Evolutionary conservation across 1,140 invertebrate genomes (phyloP).

Genomic region (Bombus fervidus): DNA sequence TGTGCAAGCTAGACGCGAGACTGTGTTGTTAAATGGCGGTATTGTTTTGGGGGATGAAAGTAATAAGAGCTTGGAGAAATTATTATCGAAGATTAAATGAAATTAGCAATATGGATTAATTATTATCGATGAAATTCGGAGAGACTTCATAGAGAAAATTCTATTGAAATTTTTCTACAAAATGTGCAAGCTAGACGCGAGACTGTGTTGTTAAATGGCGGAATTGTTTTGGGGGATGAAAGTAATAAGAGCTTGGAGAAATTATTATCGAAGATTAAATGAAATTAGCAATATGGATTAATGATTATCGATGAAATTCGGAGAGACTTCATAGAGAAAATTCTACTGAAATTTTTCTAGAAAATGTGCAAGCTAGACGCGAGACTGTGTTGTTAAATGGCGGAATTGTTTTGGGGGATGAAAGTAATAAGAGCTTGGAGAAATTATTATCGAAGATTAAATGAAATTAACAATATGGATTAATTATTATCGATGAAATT

Average conservation of each 20-base stretch:
- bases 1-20: accelerated
- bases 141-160: too few relatives aligned
- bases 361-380: neutral
- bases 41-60: neutral
- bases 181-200: neutral
- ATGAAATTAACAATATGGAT: too few relatives aligned
- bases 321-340: too few relatives aligned
- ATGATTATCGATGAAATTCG: too few relatives aligned
- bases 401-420: neutral
- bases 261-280: neutral
- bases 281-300: too few relatives aligned
- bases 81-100: too few relatives aligned
- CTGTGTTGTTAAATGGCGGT: neutral
- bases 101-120: too few relatives aligned
- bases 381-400: neutral
- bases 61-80: neutral
- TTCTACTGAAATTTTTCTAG: too few relatives aligned
- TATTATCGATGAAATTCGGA: too few relatives aligned
- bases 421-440: neutral
- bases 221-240: neutral
- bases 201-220: neutral
- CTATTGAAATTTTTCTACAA: too few relatives aligned
- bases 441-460: neutral
- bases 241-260: neutral
- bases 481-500: too few relatives aligned